These are phyloP conservation scores for Meloe dianella DNA, from an alignment of 2,888 invertebrate genomes.

Conservation along the genomic window DNA sequence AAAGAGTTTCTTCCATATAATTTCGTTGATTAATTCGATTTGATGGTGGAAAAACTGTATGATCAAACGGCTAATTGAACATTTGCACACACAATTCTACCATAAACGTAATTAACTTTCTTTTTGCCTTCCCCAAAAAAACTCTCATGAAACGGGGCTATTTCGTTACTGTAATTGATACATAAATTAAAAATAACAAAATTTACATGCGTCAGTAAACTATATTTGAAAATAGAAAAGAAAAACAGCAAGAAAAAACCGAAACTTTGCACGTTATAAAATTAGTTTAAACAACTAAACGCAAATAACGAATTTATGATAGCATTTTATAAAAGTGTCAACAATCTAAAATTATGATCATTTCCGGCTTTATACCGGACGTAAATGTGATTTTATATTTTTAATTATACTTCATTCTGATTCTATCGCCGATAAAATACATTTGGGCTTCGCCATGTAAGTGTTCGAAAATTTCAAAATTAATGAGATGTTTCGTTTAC, in stretches of 20 bases:
- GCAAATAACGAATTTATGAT: not conserved
- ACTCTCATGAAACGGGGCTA: too few species aligned
- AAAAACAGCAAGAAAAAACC: not conserved
- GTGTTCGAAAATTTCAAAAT: too few species aligned
- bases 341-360: conserved; percentile 5
- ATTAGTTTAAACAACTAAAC: too few species aligned
- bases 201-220: conserved; percentile 5
- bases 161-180: not conserved
- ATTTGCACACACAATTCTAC: not conserved
- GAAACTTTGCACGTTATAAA: conserved; percentile 5
- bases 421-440: too few species aligned
- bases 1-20: not conserved
- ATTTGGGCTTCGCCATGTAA: too few species aligned
- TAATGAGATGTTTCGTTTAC: not conserved
- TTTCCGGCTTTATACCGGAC: not conserved
- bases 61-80: not conserved
- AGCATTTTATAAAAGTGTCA: not conserved
- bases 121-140: not conserved
- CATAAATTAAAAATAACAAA: conserved; percentile 7
- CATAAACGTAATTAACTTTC: not conserved
- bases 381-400: not conserved
- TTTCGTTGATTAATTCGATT: not conserved
- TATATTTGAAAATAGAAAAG: not conserved
- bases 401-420: not conserved
- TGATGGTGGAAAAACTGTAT: not conserved